Percentiles rank a stretch among this genome's conserved stretches.
phyloP scores from a whole-genome alignment of 2,888 invertebrate species.

The Chelonus formosanus region DNA sequence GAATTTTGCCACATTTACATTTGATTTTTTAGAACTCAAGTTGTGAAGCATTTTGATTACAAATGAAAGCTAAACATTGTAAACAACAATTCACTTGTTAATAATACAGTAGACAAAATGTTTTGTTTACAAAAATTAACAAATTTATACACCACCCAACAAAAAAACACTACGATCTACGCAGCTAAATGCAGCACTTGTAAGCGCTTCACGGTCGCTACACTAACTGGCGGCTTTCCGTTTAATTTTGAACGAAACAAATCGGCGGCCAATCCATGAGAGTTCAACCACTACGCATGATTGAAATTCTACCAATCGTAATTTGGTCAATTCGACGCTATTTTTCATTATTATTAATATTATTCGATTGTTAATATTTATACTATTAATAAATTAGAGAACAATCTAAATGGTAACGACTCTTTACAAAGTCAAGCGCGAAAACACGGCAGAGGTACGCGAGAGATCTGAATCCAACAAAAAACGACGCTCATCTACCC shows the following conservation, averaged over 20 bases:
- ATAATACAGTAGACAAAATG: neutral
- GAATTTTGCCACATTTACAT: constrained; percentile 36
- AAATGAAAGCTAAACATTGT: no score
- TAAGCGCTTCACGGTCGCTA: constrained; percentile 59
- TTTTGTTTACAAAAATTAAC: constrained; percentile 1
- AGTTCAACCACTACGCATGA: constrained; percentile 27
- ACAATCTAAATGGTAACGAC: no score
- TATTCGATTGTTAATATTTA: no score
- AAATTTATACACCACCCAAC: constrained; percentile 18
- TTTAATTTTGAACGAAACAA: constrained; percentile 57
- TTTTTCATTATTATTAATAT: no score
- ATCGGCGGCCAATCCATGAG: constrained; percentile 40
- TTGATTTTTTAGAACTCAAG: constrained; percentile 22
- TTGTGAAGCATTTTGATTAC: no score
- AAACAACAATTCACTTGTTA: no score
- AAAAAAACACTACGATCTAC: constrained; percentile 49
- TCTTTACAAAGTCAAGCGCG: no score
- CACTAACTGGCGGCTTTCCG: constrained; percentile 58
- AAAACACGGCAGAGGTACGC: no score
- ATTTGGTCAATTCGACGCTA: no score
- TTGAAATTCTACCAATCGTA: constrained; percentile 4
- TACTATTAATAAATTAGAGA: no score
- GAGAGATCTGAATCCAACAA: no score
- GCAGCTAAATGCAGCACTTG: constrained; percentile 54
- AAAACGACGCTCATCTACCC: no score